Evolutionary conservation across 2,888 invertebrate species (phyloP).

Genomic region (Brachyopa scutellaris): DNA sequence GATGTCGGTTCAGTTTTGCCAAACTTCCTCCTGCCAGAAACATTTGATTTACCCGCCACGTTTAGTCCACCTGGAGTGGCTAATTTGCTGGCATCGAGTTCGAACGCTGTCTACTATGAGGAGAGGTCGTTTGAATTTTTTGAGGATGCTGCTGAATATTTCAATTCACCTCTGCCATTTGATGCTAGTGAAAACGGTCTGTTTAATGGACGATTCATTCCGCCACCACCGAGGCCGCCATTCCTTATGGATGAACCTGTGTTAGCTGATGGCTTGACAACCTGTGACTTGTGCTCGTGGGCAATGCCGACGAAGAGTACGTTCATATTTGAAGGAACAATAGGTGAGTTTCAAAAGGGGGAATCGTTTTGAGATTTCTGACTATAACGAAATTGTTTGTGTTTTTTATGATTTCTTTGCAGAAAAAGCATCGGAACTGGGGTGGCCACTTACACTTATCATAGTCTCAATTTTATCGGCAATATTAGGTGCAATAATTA

Average conservation of each 20-base stretch:
- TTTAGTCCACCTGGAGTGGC: conserved; percentile 79
- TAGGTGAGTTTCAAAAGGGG: conserved; percentile 85
- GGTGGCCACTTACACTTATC: conserved; percentile 87
- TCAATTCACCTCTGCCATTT: conserved; percentile 81
- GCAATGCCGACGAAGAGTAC: conserved; percentile 85
- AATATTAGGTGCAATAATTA: conserved; percentile 87
- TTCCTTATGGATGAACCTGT: conserved; percentile 85
- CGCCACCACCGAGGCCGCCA: conserved; percentile 86
- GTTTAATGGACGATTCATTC: conserved; percentile 84
- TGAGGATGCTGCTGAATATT: conserved; percentile 81
- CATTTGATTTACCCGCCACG: conserved; percentile 75
- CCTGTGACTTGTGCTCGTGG: conserved; percentile 89
- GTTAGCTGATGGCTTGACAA: conserved; percentile 87
- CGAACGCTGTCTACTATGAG: conserved; percentile 79
- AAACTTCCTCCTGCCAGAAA: conserved; percentile 58
- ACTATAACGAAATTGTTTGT: conserved; percentile 16
- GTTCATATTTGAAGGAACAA: conserved; percentile 84
- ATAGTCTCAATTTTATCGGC: conserved; percentile 88
- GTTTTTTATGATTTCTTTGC: conserved; percentile 66
- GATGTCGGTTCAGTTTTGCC: conserved; percentile 49
- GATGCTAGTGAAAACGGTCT: conserved; percentile 82
- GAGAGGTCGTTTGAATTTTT: conserved; percentile 81
- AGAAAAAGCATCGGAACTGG: conserved; percentile 85
- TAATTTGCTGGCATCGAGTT: conserved; percentile 75
- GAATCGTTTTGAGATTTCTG: background rate